phyloP scores from a whole-genome alignment of 92 coral and sea anemone species.

The Heteractis magnifica region DNA sequence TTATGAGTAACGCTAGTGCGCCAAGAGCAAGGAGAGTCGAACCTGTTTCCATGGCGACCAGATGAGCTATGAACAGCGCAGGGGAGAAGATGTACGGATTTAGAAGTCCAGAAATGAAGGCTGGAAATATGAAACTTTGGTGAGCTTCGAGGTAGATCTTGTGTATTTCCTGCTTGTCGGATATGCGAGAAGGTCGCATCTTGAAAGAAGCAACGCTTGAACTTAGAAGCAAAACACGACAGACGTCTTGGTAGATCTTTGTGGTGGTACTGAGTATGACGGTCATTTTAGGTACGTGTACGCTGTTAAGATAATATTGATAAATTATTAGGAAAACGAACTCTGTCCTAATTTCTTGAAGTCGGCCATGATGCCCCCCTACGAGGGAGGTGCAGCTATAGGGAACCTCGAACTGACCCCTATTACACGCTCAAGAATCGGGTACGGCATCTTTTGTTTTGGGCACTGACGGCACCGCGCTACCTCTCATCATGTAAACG shows the following conservation, averaged over 20 bases:
- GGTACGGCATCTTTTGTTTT: too few relatives aligned
- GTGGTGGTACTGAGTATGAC: background rate
- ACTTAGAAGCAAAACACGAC: conserved; percentile 1
- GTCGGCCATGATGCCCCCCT: too few relatives aligned
- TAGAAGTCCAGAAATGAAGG: conserved; percentile 49
- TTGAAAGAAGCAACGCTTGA: conserved; percentile 6
- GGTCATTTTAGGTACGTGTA: conserved; percentile 20
- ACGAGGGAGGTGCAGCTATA: too few relatives aligned
- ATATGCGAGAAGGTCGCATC: conserved; percentile 23
- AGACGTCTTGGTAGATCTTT: background rate
- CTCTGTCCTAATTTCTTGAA: too few relatives aligned
- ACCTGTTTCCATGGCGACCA: conserved; percentile 15
- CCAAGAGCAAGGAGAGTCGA: conserved; percentile 21
- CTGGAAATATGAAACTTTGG: conserved; percentile 52
- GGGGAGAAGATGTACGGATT: conserved; percentile 46
- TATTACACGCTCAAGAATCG: too few relatives aligned
- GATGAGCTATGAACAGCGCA: conserved; percentile 30
- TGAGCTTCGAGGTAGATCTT: conserved; percentile 53
- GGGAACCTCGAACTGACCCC: too few relatives aligned
- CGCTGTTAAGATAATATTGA: background rate
- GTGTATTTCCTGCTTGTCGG: conserved; percentile 37
- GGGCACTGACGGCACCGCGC: too few relatives aligned
- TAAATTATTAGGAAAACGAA: too few relatives aligned
- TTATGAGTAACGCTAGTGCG: conserved; percentile 5
- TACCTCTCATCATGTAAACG: too few relatives aligned